Evolutionary conservation across 64 coral and sea anemone genomes (phyloP).

Genomic region (Trachythela sp.): DNA sequence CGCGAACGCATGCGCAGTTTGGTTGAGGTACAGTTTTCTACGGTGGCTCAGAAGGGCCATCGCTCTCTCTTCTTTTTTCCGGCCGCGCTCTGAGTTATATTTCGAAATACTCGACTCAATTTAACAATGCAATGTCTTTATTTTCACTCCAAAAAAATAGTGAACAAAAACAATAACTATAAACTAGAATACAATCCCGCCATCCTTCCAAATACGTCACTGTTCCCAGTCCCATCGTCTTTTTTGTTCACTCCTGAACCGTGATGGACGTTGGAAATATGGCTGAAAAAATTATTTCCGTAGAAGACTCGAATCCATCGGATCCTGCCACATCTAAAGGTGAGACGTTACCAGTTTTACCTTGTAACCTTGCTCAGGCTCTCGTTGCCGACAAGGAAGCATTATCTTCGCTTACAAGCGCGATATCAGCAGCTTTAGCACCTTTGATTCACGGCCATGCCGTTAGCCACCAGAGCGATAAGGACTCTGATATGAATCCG

Average conservation of each 20-base stretch:
- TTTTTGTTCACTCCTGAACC: background rate
- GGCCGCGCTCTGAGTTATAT: too few species aligned
- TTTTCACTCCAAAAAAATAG: too few species aligned
- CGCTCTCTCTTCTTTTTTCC: too few species aligned
- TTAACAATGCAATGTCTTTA: too few species aligned
- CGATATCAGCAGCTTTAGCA: background rate
- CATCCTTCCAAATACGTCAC: too few species aligned
- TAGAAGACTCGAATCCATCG: background rate
- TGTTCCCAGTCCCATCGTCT: too few species aligned
- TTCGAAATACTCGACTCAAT: too few species aligned
- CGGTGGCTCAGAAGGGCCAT: too few species aligned
- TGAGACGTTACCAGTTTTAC: background rate
- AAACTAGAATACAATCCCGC: too few species aligned
- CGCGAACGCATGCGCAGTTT: too few species aligned
- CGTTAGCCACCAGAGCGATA: background rate
- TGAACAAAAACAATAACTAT: too few species aligned
- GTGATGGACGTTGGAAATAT: background rate
- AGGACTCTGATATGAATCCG: background rate
- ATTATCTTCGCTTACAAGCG: background rate
- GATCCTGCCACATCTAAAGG: background rate
- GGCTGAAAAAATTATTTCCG: background rate
- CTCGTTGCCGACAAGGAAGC: slow-evolving; percentile 13
- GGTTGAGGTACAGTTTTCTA: too few species aligned
- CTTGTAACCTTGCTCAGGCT: background rate
- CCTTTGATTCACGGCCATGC: background rate